Evolutionary conservation across 92 coral and sea anemone species (phyloP), one percentile per base, ranked within the genome.

Genomic region (Porites evermanni): DNA sequence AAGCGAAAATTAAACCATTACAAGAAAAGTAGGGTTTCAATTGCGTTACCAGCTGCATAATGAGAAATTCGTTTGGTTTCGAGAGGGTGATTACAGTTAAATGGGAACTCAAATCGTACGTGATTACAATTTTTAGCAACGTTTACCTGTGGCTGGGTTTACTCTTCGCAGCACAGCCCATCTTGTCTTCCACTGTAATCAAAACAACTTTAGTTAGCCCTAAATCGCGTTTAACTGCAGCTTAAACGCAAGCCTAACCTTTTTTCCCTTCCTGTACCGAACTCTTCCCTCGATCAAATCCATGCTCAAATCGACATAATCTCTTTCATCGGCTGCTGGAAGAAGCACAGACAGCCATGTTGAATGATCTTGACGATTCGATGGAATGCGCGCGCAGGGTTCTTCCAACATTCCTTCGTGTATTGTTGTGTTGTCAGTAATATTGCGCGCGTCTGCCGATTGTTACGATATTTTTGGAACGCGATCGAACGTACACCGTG

Each of bases 111-210:
- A 64, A 5, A 47, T 32, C 80, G 47, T 26, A 73, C 12, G 63
- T 74, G 19, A 64, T 24, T 50, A 61, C 26, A 64, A 63, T n/a
- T 29, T 56, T 56, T 56, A 56, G 61, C 61, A 21, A n/a, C n/a
- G 14, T 94, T 87, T 79, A 97, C 99, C 99, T 78, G 99, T 92
- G 32, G 96, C 99, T 0, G 99, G 99, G 72, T 93, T 95, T 47
- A 96, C 99, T 50, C 99, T 77, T 16, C 98, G 85, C 75, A 97
- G 87, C 71, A 97, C 99, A 67, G 95, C 99, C 99, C 99, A 97
- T 76, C 99, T 89, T 64, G 92, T 53, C 96, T 97, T 97, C 99
- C 99, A 97, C 99, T 97, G 88, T 71, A 92, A 77, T 56, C 80
- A 80, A 84, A 84, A 85, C 71, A 80, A 52, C 79, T 26, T 59